Evolutionary conservation across 2,888 invertebrate species (phyloP).

Genomic region (Podotricha telesiphe): DNA sequence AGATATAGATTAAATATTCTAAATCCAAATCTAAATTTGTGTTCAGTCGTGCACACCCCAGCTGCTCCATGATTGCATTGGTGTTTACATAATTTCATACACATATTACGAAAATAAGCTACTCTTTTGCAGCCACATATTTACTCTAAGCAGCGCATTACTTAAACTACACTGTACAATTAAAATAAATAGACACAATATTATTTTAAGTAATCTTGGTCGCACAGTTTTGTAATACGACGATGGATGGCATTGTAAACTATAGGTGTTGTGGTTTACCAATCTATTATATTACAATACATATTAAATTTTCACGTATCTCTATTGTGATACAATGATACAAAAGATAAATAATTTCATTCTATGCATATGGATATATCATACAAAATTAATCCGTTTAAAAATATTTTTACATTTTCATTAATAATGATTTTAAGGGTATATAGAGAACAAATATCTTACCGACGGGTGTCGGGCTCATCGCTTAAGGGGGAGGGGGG

Average conservation of each 20-base stretch:
- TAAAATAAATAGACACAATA: slow-evolving; percentile 7
- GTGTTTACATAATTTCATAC: not conserved
- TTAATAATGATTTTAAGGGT: no score
- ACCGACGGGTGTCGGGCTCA: no score
- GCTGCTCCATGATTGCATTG: not conserved
- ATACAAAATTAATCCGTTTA: no score
- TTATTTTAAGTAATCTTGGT: slow-evolving; percentile 7
- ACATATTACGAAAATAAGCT: not conserved
- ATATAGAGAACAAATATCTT: no score
- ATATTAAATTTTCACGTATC: slow-evolving; percentile 5
- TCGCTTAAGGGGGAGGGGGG: no score
- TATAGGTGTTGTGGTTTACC: slow-evolving; percentile 38
- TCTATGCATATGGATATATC: no score
- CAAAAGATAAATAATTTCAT: no score
- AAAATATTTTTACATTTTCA: no score
- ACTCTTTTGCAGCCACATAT: not conserved
- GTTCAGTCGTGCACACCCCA: not conserved
- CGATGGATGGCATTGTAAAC: slow-evolving; percentile 18
- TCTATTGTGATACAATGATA: not conserved
- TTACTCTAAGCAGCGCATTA: not conserved
- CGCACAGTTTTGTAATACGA: slow-evolving; percentile 31
- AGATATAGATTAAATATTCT: no score
- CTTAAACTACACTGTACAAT: not conserved
- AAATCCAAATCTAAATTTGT: no score
- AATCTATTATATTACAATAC: slow-evolving; percentile 27